Percentiles rank a stretch among this genome's conserved stretches.
phyloP scores from a whole-genome alignment of 2,113 vertebrate species.

The Holacanthus passer region DNA sequence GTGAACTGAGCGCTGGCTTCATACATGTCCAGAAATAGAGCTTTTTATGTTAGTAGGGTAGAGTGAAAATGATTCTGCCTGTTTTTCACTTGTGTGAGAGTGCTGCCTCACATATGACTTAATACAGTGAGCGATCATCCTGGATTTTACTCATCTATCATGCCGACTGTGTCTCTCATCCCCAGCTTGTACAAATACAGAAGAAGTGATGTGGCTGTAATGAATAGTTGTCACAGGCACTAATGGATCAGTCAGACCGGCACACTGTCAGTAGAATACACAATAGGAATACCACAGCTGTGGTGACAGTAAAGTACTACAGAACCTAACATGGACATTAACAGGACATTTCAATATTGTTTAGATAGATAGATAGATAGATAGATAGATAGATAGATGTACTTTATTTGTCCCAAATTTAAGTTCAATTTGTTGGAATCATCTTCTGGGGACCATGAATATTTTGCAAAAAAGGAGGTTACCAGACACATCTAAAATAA shows the following conservation, averaged over 20 bases:
- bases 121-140: not conserved
- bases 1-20: constrained; percentile 24
- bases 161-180: not conserved
- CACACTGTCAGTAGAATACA: not conserved
- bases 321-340: not conserved
- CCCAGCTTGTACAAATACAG: not conserved
- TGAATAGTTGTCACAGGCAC: not conserved
- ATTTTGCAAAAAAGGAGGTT: not conserved
- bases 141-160: not conserved
- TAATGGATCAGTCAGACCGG: constrained; percentile 19
- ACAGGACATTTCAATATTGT: not conserved
- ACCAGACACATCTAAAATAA: too few species aligned
- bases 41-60: not conserved
- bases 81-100: not conserved
- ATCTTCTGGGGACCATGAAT: too few species aligned
- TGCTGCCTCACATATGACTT: not conserved
- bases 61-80: not conserved
- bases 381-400: too few species aligned
- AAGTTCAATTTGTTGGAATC: too few species aligned
- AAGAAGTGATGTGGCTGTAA: not conserved
- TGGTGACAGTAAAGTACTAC: not conserved
- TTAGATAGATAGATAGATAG: too few species aligned
- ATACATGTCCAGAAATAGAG: constrained; percentile 12
- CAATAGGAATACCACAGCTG: not conserved
- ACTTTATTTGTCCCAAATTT: too few species aligned